These are phyloP conservation scores for Halichoeres trimaculatus DNA, from an alignment of 2,113 vertebrate species.

Conservation along the genomic window DNA sequence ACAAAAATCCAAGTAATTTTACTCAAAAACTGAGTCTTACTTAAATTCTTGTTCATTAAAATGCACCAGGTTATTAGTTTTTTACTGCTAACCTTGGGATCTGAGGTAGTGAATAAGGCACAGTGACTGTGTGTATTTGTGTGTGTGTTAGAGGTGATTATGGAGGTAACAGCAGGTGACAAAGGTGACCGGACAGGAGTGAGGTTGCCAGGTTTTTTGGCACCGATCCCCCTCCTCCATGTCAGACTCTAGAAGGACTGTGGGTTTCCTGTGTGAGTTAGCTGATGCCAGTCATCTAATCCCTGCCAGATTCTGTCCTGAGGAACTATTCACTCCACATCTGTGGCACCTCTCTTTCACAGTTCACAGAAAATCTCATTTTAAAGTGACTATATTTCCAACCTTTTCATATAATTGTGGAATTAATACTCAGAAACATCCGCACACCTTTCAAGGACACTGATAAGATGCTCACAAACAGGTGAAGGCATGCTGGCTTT, in stretches of 20 bases:
- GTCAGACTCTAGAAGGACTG: conserved; percentile 54
- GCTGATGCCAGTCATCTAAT: background rate
- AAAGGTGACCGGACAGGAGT: conserved; percentile 69
- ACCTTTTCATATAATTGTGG: background rate
- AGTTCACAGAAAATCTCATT: background rate
- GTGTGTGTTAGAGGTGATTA: conserved; percentile 29
- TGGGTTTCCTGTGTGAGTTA: background rate
- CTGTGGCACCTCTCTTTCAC: background rate
- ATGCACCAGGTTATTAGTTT: no score
- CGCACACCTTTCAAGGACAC: background rate
- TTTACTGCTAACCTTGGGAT: no score
- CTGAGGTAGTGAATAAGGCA: background rate
- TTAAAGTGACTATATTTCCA: background rate
- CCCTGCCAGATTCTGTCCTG: conserved; percentile 22
- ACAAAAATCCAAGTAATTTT: no score
- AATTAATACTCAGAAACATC: background rate
- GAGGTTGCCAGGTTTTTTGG: conserved; percentile 65
- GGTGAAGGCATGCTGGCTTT: background rate
- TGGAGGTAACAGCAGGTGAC: conserved; percentile 57
- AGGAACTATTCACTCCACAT: background rate
- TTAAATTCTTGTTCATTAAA: no score
- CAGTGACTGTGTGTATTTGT: background rate
- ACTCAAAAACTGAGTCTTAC: no score
- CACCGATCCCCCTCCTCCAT: conserved; percentile 39
- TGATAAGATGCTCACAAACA: background rate